These are phyloP conservation scores for Habropoda laboriosa DNA, from an alignment of 1,140 invertebrate genomes.

Conservation along the genomic window DNA sequence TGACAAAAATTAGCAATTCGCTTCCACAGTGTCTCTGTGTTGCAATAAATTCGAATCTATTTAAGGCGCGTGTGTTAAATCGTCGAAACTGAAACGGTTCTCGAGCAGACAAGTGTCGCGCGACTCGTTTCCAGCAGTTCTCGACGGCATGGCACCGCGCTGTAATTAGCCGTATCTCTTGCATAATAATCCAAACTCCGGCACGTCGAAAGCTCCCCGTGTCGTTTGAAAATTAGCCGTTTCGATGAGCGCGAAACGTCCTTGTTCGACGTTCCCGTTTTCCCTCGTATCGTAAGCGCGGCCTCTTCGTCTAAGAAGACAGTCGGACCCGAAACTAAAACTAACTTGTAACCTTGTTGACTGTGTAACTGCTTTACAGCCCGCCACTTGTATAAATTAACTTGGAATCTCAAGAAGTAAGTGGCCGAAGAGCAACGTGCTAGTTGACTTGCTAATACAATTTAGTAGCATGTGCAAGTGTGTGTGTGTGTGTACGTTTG, in stretches of 20 bases:
- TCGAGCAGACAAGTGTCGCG: slow-evolving; percentile 1
- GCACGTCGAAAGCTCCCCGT: background rate
- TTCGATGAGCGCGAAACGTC: slow-evolving; percentile 23
- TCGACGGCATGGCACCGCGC: background rate
- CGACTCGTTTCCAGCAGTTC: background rate
- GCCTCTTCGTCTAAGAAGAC: slow-evolving; percentile 51
- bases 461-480: slow-evolving; percentile 67
- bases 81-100: slow-evolving; percentile 6
- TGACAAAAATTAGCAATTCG: too few species aligned
- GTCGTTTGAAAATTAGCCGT: slow-evolving; percentile 28
- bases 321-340: slow-evolving; percentile 70
- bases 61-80: background rate
- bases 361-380: slow-evolving; percentile 75
- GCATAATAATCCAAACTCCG: slow-evolving; percentile 41
- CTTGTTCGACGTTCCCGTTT: background rate
- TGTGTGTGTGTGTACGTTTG: background rate
- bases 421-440: slow-evolving; percentile 72
- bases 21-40: background rate
- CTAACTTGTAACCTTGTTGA: slow-evolving; percentile 71
- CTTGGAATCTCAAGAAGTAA: slow-evolving; percentile 79
- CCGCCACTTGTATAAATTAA: slow-evolving; percentile 80
- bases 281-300: background rate
- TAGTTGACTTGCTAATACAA: slow-evolving; percentile 80
- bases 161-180: slow-evolving; percentile 39
- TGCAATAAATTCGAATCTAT: background rate